phyloP scores from a whole-genome alignment of 2,888 invertebrate species.

The Cremastinae sp. region DNA sequence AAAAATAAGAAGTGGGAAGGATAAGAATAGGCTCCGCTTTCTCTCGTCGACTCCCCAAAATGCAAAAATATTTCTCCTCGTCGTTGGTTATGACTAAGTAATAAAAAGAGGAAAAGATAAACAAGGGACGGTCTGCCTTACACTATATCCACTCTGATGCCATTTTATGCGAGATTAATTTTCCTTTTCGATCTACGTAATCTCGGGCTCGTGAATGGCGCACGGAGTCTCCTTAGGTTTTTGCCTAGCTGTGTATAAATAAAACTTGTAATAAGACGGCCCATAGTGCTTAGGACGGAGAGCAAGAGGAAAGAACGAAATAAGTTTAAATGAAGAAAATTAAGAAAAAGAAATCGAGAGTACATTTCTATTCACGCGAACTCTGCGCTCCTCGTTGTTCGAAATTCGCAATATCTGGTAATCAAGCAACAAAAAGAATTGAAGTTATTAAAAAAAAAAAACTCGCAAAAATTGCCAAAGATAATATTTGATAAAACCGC shows the following conservation, averaged over 20 bases:
- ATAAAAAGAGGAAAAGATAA: constrained; percentile 13
- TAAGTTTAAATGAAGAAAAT: constrained; percentile 21
- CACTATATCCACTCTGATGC: constrained; percentile 58
- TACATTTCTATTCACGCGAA: constrained; percentile 31
- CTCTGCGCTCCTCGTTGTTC: constrained; percentile 47
- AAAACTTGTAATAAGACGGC: constrained; percentile 65
- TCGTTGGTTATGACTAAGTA: constrained; percentile 35
- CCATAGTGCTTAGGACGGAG: constrained; percentile 67
- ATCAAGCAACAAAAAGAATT: constrained; percentile 34
- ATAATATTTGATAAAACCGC: constrained; percentile 38
- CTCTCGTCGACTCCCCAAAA: constrained; percentile 50
- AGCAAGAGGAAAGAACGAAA: constrained; percentile 43
- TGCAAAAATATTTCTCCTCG: constrained; percentile 6
- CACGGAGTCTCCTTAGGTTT: constrained; percentile 56
- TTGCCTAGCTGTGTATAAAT: constrained; percentile 67
- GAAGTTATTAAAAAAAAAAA: constrained; percentile 12
- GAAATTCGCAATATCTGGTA: constrained; percentile 48
- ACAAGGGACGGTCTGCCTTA: constrained; percentile 66
- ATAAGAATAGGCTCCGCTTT: constrained; percentile 61
- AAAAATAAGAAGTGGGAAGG: constrained; percentile 7
- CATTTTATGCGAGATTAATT: constrained; percentile 32
- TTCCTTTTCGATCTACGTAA: constrained; percentile 51
- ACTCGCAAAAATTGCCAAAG: constrained; percentile 55
- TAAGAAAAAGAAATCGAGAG: not conserved
- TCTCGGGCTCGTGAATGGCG: constrained; percentile 47